Evolutionary conservation across 2,113 vertebrate genomes (phyloP), one percentile per base, ranked within the genome.

Genomic region (Cryptotis parvus): DNA sequence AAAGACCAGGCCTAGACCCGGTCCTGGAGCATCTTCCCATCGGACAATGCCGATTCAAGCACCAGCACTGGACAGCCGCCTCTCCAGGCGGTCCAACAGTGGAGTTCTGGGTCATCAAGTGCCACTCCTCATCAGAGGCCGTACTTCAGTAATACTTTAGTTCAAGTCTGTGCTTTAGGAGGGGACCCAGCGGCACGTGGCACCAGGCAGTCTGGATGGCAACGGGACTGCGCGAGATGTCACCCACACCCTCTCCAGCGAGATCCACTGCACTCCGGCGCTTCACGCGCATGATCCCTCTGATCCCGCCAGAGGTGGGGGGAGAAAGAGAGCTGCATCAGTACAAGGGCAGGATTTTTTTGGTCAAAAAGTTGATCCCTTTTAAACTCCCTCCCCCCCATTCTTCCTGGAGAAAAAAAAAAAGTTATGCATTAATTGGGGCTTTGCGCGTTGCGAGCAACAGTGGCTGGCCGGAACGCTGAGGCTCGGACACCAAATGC

Each of bases 11-110:
- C 77, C 97, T 90, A 97, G 97, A 97, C 91, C 89, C 31, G 24
- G 85, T 29, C 97, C 98, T 93, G 95, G 98, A 98, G 98, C 98
- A 98, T 98, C 98, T 98, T 98, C 98, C 98, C 97, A 75, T 97
- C 94, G 94, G 85, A 94, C 76, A 55, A 76, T 92, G 94, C 96
- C 58, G 61, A 78, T 92, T 66, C 77, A 75, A 94, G 95, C 97
- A 97, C 98, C 96, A 96, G 70, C 94, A 95, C 63, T 70, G 94
- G 96, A 96, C 87, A 33, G 94, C 96, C 93, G 97, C 93, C 90
- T 95, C 45, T 39, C 80, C 18, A 90, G 95, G 95, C 97, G 89
- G 93, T 96, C 96, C 94, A 96, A 55, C 66, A 63, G 69, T 43
- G 97, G 97, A 94, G 94, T 91, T 78, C 95, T 96, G 22, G 77